Percentiles rank a stretch among this genome's conserved stretches.
These are phyloP conservation scores for Parnassius orleans DNA, from an alignment of 2,888 invertebrate species.

Conservation along the genomic window DNA sequence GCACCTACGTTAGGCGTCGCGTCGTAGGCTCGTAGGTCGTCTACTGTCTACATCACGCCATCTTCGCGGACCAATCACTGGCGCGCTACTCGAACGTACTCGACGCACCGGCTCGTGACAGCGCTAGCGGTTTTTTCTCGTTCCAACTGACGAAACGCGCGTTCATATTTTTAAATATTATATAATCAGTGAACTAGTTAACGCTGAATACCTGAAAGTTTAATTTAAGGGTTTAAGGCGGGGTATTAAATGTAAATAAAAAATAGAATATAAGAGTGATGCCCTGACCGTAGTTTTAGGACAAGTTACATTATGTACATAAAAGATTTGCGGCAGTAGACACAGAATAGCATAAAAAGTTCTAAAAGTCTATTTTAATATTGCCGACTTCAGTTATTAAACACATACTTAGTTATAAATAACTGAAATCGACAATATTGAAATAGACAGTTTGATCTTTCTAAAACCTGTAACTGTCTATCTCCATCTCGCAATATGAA, in stretches of 20 bases:
- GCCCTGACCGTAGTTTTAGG: background rate
- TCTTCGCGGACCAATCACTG: constrained; percentile 59
- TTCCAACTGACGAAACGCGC: constrained; percentile 4
- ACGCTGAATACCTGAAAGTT: constrained; percentile 2
- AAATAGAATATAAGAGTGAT: background rate
- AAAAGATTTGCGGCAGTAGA: too few species aligned
- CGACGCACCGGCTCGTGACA: constrained; percentile 43
- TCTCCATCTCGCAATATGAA: too few species aligned
- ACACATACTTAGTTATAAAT: too few species aligned
- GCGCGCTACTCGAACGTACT: constrained; percentile 47
- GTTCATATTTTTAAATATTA: constrained; percentile 42
- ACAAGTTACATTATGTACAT: background rate
- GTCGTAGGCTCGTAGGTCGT: constrained; percentile 38
- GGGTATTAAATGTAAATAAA: background rate
- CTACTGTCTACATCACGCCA: constrained; percentile 59
- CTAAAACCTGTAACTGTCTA: too few species aligned
- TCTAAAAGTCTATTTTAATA: too few species aligned
- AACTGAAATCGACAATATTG: too few species aligned
- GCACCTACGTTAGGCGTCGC: constrained; percentile 46
- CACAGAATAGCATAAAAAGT: background rate
- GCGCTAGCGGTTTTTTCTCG: constrained; percentile 26
- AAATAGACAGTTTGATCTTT: too few species aligned
- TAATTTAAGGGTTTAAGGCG: background rate
- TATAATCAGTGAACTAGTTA: constrained; percentile 16
- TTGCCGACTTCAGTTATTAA: too few species aligned